Evolutionary conservation across 2,797 vertebrate genomes (phyloP), one percentile per base, ranked within the genome.

Genomic region (Anguilla pacifica): DNA sequence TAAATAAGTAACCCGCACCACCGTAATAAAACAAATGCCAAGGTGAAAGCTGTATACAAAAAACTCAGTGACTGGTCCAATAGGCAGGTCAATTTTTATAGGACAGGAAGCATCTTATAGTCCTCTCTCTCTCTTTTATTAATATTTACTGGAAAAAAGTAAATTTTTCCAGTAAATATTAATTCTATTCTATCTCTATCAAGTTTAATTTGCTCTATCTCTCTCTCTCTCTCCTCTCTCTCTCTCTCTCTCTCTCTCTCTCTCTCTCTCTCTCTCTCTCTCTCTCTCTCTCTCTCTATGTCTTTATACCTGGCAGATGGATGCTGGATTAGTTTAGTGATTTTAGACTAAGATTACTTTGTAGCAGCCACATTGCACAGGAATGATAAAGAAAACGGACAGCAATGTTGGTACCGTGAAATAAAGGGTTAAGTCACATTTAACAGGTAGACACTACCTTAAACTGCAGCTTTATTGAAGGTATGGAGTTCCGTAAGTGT

Each of bases 321-420:
- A 87, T 88, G 86, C 85, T 87, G 88, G 83, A 92, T 93, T 90
- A 93, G 90, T 89, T 84, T 61, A 61, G 77, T 91, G 91, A 91
- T 92, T 89, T 89, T 53, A 90, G 90, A 86, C 85, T 70, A 74
- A 31, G 74, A 83, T 85, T 85, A 79, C 82, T 82, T 82, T 82
- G 79, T 7, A 57, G 51, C 49, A 86, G 46, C 55, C 28, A 43
- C 28, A 43, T 2, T 49, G 2, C 22, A 49, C 53, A 46, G 67
- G 70, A 87, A 86, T 90, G 85, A 83, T 46, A 85, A 53, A 86
- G 85, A 88, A 55, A 49, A 88, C 88, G 43, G 7, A 84, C 13
- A 53, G n/a, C 53, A 70, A 70, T n/a, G 6, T 25, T 0, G 25
- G n/a, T 11, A 31, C 67, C 15, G 6, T 70, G 67, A 70, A 11